A percentile compares a stretch with the other conserved stretches of the same genome.
Conservation (phyloP, 2,888 invertebrate genomes). For the Drosophila imparisetae region DNA sequence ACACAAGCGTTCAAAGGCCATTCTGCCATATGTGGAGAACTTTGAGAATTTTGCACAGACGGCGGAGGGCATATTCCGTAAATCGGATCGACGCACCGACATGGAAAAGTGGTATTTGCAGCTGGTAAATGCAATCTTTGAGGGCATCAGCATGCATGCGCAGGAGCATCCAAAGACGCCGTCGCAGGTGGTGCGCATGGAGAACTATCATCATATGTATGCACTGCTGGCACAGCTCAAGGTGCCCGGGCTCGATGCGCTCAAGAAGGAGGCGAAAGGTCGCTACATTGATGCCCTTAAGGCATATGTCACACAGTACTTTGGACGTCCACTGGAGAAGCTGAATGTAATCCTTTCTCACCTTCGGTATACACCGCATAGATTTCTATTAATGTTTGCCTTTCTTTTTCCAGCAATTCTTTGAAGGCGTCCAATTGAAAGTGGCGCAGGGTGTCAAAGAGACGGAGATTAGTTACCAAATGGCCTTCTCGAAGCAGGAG, state of each 20-base stretch:
- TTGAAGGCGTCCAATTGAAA: constrained; percentile 97
- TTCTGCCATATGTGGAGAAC: constrained; percentile 94
- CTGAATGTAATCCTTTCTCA: constrained; percentile 88
- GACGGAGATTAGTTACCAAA: constrained; percentile 98
- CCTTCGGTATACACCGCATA: not conserved
- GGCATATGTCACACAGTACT: constrained; percentile 96
- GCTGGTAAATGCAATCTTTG: constrained; percentile 93
- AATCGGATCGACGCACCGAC: constrained; percentile 94
- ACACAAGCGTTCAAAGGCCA: constrained; percentile 90
- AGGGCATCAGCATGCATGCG: constrained; percentile 91
- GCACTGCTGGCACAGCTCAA: constrained; percentile 94
- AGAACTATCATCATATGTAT: constrained; percentile 98
- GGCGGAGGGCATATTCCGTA: constrained; percentile 94
- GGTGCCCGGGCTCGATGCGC: constrained; percentile 93
- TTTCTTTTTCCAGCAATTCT: constrained; percentile 90
- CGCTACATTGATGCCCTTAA: constrained; percentile 95
- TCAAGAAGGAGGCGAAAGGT: constrained; percentile 95
- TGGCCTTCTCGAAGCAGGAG: constrained; percentile 98
- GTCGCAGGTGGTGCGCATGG: constrained; percentile 95
- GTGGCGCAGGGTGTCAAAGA: constrained; percentile 97
- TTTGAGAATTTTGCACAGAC: constrained; percentile 95
- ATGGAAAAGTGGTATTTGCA: constrained; percentile 95
- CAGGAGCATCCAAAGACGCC: constrained; percentile 96
- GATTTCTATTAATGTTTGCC: not conserved
- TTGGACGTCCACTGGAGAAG: constrained; percentile 96